A percentile compares a stretch with the other conserved stretches of the same genome.
Conservation (phyloP, 1,140 invertebrate genomes). For the Venturia canescens region DNA sequence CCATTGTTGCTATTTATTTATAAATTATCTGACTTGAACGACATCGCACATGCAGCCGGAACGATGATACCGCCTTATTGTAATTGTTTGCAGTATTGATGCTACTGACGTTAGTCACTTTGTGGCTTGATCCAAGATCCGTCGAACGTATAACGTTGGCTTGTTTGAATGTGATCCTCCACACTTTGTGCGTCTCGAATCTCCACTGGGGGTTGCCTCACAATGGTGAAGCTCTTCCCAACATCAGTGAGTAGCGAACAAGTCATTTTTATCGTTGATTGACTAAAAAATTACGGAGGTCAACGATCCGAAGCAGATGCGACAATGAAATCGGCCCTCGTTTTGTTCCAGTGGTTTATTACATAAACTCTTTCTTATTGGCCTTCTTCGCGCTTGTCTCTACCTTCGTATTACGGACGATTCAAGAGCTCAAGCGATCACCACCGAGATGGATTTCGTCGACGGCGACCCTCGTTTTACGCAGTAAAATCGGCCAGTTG, state of each 20-base stretch:
- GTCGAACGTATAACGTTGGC: conserved; percentile 73
- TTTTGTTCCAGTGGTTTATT: conserved; percentile 71
- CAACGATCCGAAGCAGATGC: background rate
- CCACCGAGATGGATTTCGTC: conserved; percentile 58
- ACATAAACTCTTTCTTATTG: conserved; percentile 70
- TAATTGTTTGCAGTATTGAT: conserved; percentile 68
- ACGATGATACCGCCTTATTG: background rate
- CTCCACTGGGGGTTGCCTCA: conserved; percentile 72
- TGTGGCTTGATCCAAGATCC: conserved; percentile 73
- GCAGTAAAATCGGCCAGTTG: conserved; percentile 63
- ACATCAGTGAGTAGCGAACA: conserved; percentile 55
- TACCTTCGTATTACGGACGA: conserved; percentile 66
- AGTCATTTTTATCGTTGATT: no score
- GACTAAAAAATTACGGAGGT: background rate
- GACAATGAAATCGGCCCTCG: background rate
- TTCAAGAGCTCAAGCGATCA: conserved; percentile 48
- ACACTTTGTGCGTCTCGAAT: conserved; percentile 72
- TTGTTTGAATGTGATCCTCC: conserved; percentile 73
- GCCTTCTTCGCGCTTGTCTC: conserved; percentile 69
- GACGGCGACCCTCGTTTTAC: conserved; percentile 47
- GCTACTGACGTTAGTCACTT: conserved; percentile 70
- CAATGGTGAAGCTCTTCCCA: conserved; percentile 63
- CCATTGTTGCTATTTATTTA: background rate
- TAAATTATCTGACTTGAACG: no score
- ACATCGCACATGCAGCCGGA: no score